phyloP scores from a whole-genome alignment of 2,888 invertebrate species.

The Stenoptilia bipunctidactyla region DNA sequence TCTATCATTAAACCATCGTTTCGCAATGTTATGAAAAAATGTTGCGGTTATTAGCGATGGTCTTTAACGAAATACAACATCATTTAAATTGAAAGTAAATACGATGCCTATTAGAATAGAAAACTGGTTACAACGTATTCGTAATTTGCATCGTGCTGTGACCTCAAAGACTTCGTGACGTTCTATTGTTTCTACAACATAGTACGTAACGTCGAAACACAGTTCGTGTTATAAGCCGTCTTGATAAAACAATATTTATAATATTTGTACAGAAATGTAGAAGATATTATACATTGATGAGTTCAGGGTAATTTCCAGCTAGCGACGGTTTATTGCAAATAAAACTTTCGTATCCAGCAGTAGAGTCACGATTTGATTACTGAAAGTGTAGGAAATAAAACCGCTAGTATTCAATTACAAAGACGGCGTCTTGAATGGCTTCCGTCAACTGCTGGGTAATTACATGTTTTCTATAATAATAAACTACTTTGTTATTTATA shows the following conservation, averaged over 20 bases:
- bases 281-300: too few species aligned
- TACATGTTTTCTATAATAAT: too few species aligned
- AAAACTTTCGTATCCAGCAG: constrained; percentile 7
- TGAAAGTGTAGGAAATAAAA: constrained; percentile 31
- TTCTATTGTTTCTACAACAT: constrained; percentile 27
- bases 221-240: constrained; percentile 42
- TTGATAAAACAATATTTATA: too few species aligned
- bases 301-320: too few species aligned
- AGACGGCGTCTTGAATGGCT: constrained; percentile 27
- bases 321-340: too few species aligned
- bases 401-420: constrained; percentile 34
- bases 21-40: too few species aligned
- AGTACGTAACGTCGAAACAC: constrained; percentile 30
- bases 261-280: too few species aligned
- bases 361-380: constrained; percentile 41
- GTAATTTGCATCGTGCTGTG: constrained; percentile 26
- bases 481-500: too few species aligned
- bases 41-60: too few species aligned
- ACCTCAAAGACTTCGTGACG: constrained; percentile 48
- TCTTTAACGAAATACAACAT: neutral
- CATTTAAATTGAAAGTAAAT: constrained; percentile 1
- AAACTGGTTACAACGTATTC: neutral
- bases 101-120: neutral
- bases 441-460: constrained; percentile 28
- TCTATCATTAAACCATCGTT: too few species aligned